Conservation (phyloP, 2,888 invertebrate species). For the Anoplius nigerrimus region DNA sequence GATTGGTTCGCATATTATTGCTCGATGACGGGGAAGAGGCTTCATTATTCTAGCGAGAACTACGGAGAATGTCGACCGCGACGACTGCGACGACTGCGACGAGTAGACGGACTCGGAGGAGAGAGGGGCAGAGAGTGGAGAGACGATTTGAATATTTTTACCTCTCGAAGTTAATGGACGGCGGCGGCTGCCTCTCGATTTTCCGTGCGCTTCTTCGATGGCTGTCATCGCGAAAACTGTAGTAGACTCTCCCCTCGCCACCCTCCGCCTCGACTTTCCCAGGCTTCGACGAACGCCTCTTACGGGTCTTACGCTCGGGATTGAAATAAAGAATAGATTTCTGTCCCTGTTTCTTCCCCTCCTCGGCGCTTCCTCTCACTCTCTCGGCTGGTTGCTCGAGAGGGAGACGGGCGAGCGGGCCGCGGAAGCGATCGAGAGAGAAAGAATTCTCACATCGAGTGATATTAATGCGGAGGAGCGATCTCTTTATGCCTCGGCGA, state of each 20-base stretch:
- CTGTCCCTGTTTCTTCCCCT: background rate
- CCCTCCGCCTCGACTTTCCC: background rate
- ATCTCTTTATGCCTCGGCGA: conserved; percentile 43
- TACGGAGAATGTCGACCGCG: background rate
- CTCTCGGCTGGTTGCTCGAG: background rate
- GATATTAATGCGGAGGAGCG: conserved; percentile 56
- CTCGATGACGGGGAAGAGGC: no score
- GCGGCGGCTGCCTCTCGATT: conserved; percentile 38
- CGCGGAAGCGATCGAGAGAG: conserved; percentile 36
- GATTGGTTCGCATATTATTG: no score
- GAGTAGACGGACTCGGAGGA: no score
- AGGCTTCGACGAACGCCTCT: background rate
- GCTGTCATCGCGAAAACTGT: conserved; percentile 45
- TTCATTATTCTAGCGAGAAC: no score
- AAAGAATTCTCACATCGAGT: conserved; percentile 41
- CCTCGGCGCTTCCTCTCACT: no score
- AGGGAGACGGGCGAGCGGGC: conserved; percentile 5
- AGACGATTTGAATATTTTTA: conserved; percentile 49
- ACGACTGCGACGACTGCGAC: background rate
- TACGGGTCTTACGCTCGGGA: background rate
- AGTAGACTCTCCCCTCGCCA: conserved; percentile 3
- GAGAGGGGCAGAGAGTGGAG: background rate
- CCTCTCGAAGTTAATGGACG: conserved; percentile 44
- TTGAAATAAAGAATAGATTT: background rate
- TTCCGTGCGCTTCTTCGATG: conserved; percentile 21